Percentiles rank a stretch among this genome's conserved stretches.
Evolutionary conservation across 2,113 vertebrate species (phyloP).

Genomic region (Caranx melampygus): DNA sequence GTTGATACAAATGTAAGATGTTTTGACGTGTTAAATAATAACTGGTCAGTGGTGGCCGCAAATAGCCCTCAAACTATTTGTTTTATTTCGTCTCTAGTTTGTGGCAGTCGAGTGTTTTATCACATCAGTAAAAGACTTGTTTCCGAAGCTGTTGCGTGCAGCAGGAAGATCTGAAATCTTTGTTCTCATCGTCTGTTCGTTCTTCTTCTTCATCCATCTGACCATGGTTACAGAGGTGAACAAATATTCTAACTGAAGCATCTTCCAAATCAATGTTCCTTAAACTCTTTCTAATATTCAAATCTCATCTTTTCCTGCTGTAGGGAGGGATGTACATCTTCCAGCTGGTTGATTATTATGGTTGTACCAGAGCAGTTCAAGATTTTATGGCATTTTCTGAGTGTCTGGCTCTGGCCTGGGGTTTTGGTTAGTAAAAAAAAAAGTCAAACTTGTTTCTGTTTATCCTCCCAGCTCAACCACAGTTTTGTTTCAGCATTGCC

Average conservation of each 20-base stretch:
- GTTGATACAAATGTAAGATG: conserved; percentile 73
- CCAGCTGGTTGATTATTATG: conserved; percentile 73
- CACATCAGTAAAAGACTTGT: conserved; percentile 40
- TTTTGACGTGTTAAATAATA: no score
- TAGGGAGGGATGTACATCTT: conserved; percentile 76
- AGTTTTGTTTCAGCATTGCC: no score
- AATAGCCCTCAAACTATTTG: no score
- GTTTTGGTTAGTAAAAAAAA: conserved; percentile 47
- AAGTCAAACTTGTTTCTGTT: no score
- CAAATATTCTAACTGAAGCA: background rate
- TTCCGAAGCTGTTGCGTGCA: conserved; percentile 34
- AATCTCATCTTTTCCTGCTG: background rate
- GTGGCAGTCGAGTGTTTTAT: conserved; percentile 63
- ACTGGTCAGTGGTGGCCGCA: no score
- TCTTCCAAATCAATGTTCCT: background rate
- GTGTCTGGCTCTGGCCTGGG: conserved; percentile 66
- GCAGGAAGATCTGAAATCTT: conserved; percentile 40
- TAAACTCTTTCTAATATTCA: no score
- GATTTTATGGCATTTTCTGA: background rate
- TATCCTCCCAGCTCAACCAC: no score
- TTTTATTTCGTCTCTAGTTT: conserved; percentile 59
- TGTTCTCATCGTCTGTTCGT: conserved; percentile 43
- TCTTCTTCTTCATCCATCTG: conserved; percentile 45
- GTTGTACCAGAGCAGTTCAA: conserved; percentile 41
- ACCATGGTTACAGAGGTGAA: conserved; percentile 64